Evolutionary conservation across 1,140 invertebrate species (phyloP).

Genomic region (Drosophila takahashii): DNA sequence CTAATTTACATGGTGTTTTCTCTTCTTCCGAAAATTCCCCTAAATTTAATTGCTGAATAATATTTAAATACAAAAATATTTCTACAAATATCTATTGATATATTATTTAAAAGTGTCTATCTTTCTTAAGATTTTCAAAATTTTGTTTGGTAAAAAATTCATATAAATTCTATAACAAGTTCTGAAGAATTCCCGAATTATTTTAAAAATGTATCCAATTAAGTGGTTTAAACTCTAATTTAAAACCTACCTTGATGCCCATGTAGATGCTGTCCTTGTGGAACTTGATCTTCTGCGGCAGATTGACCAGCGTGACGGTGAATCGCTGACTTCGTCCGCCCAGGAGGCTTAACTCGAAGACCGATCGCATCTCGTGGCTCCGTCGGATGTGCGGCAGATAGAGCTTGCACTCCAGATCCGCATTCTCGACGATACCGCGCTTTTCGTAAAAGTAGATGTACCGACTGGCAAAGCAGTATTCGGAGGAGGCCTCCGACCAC

Average conservation of each 20-base stretch:
- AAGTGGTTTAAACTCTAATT: no score
- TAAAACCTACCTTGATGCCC: conserved; percentile 53
- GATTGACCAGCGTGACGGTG: conserved; percentile 62
- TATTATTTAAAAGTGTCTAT: no score
- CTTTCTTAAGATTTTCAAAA: no score
- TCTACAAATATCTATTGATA: background rate
- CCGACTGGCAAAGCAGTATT: conserved; percentile 64
- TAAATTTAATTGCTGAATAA: no score
- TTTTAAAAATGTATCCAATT: no score
- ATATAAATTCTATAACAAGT: no score
- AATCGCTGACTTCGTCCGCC: conserved; percentile 59
- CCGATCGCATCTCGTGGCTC: conserved; percentile 38
- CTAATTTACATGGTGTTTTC: no score
- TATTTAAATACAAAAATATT: no score
- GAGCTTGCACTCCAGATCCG: conserved; percentile 29
- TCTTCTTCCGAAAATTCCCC: no score
- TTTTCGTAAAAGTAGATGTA: conserved; percentile 76
- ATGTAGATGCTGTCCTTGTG: conserved; percentile 63
- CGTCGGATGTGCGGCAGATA: conserved; percentile 65
- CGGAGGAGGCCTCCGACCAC: conserved; percentile 54
- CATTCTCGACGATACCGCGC: conserved; percentile 18
- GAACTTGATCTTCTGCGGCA: conserved; percentile 50
- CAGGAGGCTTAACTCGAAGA: conserved; percentile 55
- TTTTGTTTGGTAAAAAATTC: no score
- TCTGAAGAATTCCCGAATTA: background rate